Evolutionary conservation across 2,888 invertebrate genomes (phyloP).

Genomic region (Priocnemis perturbator): DNA sequence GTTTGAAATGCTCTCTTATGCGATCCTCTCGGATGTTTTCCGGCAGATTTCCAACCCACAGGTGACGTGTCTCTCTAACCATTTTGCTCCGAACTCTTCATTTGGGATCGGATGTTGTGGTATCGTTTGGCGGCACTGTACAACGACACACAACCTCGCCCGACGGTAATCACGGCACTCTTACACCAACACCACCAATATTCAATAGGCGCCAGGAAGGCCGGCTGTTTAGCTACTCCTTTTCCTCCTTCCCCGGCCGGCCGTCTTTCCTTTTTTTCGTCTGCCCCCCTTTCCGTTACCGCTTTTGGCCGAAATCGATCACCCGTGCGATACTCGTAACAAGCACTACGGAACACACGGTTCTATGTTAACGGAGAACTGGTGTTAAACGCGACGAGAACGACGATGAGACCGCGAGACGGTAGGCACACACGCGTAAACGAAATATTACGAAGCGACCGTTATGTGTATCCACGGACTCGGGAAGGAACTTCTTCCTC

Average conservation of each 20-base stretch:
- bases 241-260: constrained; percentile 11
- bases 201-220: constrained; percentile 37
- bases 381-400: not conserved
- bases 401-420: not conserved
- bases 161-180: constrained; percentile 56
- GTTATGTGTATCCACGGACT: constrained; percentile 44
- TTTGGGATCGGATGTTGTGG: constrained; percentile 82
- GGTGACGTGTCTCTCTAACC: constrained; percentile 99
- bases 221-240: constrained; percentile 30
- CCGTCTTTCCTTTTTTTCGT: constrained; percentile 1
- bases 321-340: constrained; percentile 6
- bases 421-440: constrained; percentile 26
- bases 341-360: too few relatives aligned
- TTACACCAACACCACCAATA: constrained; percentile 53
- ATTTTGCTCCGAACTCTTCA: constrained; percentile 98
- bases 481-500: constrained; percentile 37
- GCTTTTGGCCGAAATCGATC: constrained; percentile 33
- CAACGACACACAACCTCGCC: constrained; percentile 74
- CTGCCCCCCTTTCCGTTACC: constrained; percentile 14
- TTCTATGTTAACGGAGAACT: not conserved
- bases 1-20: constrained; percentile 98
- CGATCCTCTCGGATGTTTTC: constrained; percentile 98
- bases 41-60: constrained; percentile 99
- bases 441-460: constrained; percentile 18
- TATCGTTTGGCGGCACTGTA: constrained; percentile 75